phyloP scores from a whole-genome alignment of 1,140 invertebrate genomes.

The Drosophila tsacasi region DNA sequence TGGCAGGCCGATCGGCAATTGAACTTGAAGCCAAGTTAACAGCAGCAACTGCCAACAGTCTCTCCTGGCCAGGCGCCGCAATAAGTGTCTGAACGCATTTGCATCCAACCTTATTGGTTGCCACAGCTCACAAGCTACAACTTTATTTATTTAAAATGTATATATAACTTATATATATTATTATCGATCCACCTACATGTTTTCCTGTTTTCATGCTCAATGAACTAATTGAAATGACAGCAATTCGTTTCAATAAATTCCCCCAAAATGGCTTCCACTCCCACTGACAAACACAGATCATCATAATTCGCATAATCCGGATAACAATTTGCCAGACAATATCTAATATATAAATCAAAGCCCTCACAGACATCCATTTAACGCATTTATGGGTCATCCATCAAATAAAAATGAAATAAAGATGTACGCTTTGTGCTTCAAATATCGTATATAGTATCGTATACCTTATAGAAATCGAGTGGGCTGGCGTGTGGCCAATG shows the following conservation, averaged over 20 bases:
- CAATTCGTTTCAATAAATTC: constrained; percentile 8
- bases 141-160: no score
- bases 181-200: background rate
- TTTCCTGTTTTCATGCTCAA: background rate
- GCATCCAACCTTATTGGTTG: constrained; percentile 1
- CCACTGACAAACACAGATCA: background rate
- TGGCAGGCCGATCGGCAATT: constrained; percentile 29
- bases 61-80: background rate
- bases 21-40: constrained; percentile 37
- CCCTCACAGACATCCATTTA: constrained; percentile 17
- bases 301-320: background rate
- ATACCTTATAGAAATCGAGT: constrained; percentile 42
- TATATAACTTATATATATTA: background rate
- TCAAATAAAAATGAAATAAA: constrained; percentile 29
- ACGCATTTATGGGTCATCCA: constrained; percentile 39
- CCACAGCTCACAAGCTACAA: background rate
- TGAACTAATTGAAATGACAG: constrained; percentile 10
- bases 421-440: constrained; percentile 22
- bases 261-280: constrained; percentile 8
- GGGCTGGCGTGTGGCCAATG: constrained; percentile 69
- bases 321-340: constrained; percentile 12
- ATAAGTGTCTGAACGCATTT: constrained; percentile 12
- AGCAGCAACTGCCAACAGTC: background rate
- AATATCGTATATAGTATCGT: background rate
- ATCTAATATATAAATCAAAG: constrained; percentile 33